These are phyloP conservation scores for Plumapathes pennacea DNA, from an alignment of 92 coral and sea anemone species.

Conservation along the genomic window DNA sequence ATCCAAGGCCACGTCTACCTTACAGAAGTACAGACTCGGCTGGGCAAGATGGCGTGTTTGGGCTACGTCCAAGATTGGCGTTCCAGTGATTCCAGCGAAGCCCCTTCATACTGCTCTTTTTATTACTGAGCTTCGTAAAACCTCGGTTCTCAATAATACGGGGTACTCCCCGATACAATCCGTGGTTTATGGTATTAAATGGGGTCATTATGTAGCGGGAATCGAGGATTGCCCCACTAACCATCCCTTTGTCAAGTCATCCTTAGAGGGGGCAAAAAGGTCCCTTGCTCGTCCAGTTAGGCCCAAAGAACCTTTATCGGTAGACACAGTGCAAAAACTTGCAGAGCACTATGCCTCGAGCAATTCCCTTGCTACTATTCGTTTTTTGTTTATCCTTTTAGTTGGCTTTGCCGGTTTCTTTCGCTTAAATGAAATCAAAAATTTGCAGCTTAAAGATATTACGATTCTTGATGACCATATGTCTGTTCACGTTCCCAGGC, in stretches of 20 bases:
- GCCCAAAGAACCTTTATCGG: slow-evolving; percentile 56
- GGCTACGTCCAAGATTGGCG: slow-evolving; percentile 15
- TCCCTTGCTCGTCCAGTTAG: slow-evolving; percentile 36
- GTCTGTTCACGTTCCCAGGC: slow-evolving; percentile 19
- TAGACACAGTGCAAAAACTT: slow-evolving; percentile 18
- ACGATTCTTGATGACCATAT: slow-evolving; percentile 16
- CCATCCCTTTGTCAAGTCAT: slow-evolving; percentile 44
- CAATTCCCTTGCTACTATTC: no score
- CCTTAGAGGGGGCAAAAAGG: slow-evolving; percentile 53
- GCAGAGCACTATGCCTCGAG: slow-evolving; percentile 21
- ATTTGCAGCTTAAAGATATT: no score
- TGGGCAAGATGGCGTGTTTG: slow-evolving; percentile 23
- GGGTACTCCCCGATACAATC: not conserved
- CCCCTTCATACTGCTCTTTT: slow-evolving; percentile 25
- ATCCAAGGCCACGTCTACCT: slow-evolving; percentile 19
- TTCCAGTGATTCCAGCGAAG: slow-evolving; percentile 23
- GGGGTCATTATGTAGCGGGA: slow-evolving; percentile 47
- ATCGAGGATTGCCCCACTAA: slow-evolving; percentile 31
- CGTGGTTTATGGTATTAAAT: slow-evolving; percentile 21
- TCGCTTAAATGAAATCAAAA: no score
- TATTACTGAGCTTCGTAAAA: slow-evolving; percentile 4
- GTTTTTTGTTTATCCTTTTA: no score
- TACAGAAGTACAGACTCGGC: slow-evolving; percentile 20
- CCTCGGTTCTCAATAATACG: not conserved
- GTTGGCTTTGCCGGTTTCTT: no score